Conservation (phyloP, 2,888 invertebrate genomes). For the Pollenia amentaria region DNA sequence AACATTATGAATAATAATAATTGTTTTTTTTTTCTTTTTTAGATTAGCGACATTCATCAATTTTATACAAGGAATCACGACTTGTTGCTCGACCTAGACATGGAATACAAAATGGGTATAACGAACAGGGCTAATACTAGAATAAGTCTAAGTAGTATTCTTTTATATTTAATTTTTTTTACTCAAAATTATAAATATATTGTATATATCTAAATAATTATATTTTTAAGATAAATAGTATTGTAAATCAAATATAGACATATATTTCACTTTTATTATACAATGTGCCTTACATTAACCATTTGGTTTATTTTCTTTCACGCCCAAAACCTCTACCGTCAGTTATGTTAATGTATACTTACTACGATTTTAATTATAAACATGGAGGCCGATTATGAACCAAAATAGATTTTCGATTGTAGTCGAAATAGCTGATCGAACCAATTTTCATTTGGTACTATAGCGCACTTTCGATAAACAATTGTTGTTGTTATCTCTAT, state of each 20-base stretch:
- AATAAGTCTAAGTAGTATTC: constrained; percentile 35
- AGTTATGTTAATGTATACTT: too few relatives aligned
- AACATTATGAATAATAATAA: not conserved
- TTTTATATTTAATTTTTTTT: constrained; percentile 43
- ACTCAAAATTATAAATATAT: constrained; percentile 49
- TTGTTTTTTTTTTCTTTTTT: constrained; percentile 76
- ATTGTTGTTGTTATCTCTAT: too few relatives aligned
- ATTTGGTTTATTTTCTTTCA: constrained; percentile 62
- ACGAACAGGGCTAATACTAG: constrained; percentile 74
- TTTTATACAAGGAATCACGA: constrained; percentile 89
- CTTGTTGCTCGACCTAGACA: constrained; percentile 83
- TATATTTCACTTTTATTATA: constrained; percentile 68
- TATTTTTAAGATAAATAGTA: constrained; percentile 63
- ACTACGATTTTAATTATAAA: too few relatives aligned
- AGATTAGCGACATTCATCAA: constrained; percentile 90
- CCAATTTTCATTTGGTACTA: too few relatives aligned
- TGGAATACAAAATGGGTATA: constrained; percentile 85
- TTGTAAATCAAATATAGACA: constrained; percentile 60
- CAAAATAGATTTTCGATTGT: too few relatives aligned
- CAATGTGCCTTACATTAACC: constrained; percentile 75
- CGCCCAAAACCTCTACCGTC: not conserved
- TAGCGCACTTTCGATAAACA: too few relatives aligned
- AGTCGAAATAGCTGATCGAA: too few relatives aligned
- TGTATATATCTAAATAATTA: constrained; percentile 49
- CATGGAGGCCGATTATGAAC: too few relatives aligned